phyloP scores from a whole-genome alignment of 2,888 invertebrate species.

The Alloscopus bannaensis region DNA sequence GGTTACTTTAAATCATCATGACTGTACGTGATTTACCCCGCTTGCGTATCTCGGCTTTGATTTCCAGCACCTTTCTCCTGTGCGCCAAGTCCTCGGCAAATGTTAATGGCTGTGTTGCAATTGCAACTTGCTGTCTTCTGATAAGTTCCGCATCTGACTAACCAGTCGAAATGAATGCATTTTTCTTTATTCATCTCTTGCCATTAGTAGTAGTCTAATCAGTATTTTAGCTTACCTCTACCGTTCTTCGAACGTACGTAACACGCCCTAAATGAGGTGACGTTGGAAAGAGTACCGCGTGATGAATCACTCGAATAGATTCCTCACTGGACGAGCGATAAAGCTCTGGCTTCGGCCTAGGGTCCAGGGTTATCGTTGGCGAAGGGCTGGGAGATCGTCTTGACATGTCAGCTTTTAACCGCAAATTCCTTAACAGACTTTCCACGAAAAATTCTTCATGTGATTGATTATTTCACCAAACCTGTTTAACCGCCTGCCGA shows the following conservation, averaged over 20 bases:
- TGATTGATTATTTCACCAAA: too few relatives aligned
- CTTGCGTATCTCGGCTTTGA: conserved; percentile 27
- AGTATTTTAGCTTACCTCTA: conserved; percentile 19
- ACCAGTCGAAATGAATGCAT: neutral
- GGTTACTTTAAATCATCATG: too few relatives aligned
- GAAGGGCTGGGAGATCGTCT: conserved; percentile 40
- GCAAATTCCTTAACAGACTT: neutral
- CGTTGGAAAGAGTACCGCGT: conserved; percentile 31
- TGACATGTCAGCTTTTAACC: neutral
- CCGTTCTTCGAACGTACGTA: conserved; percentile 22
- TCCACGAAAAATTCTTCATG: too few relatives aligned
- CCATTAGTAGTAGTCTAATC: neutral
- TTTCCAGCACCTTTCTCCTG: conserved; percentile 27
- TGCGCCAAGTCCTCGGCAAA: conserved; percentile 37
- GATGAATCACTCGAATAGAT: conserved; percentile 33
- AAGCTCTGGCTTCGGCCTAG: conserved; percentile 22
- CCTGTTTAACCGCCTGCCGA: too few relatives aligned
- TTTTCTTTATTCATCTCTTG: neutral
- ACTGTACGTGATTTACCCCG: too few relatives aligned
- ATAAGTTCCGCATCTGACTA: conserved; percentile 40
- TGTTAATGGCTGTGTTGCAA: conserved; percentile 41
- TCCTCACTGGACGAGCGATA: conserved; percentile 43
- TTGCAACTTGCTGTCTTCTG: conserved; percentile 32
- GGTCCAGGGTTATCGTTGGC: conserved; percentile 30
- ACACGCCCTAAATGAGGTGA: conserved; percentile 28